Base-by-base conservation (phyloP, 1,140 invertebrate species). In the Drosophila jambulina region DNA sequence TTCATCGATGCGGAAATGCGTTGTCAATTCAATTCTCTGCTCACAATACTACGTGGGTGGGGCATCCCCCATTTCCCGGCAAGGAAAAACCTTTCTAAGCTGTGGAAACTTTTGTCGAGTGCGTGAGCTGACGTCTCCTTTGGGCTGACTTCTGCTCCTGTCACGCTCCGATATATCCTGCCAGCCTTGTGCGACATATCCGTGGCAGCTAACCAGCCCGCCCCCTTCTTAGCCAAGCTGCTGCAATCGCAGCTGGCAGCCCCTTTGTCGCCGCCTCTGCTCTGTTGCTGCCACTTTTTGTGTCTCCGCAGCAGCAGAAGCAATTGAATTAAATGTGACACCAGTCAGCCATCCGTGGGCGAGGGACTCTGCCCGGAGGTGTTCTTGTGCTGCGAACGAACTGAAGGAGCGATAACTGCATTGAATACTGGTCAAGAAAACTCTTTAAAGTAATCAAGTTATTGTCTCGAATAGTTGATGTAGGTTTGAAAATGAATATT, bases 321-420 rank as follows among this genome's bases (percentile, higher is more conserved):
- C 82, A 78, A 85, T 85, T 86, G 78, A 85, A 82, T 85, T 85
- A 85, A 85, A 85, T 85, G 75, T 77, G 82, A 86, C 75, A 79
- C 64, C 82, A 85, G 78, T 72, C 82, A 70, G 45, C 49, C 58
- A 48, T 49, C 19, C 43, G 27, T 25, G 27, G 21, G 4, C 15
- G 32, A 23, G 51, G 32, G 15, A 23, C 4, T 23, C 8, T 10
- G 8, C 21, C 51, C 5, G 32, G 32, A 54, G 51, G 32, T 23
- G 51, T 10, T 54, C 19, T 23, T 36, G 29, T 13, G 3, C 2
- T 15, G 51, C 29, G 19, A 54, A 32, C 3, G n/a, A 15, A 32
- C 3, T 17, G 45, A 42, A 42, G 19, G 40, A 43, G n/a, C 15
- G 25, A 17, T 17, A 36, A 23, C 15, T 36, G 32, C 51, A 54